A percentile compares a stretch with the other conserved stretches of the same genome.
Evolutionary conservation across 2,797 vertebrate genomes (phyloP).

Genomic region (Graptemys geographica): DNA sequence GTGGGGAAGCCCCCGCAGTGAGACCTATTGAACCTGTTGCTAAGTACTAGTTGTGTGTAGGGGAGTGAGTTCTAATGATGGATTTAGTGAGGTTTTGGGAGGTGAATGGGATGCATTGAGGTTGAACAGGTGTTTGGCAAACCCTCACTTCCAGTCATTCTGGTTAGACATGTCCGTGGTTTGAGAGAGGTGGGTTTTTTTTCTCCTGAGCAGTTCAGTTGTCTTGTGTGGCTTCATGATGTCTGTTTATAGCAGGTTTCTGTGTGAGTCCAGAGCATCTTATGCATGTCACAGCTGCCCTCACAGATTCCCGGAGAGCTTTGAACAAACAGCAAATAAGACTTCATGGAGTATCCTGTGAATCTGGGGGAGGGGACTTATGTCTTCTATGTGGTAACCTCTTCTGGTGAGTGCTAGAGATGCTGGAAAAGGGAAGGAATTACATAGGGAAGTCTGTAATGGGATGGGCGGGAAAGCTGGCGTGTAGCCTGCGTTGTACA

Average conservation of each 20-base stretch:
- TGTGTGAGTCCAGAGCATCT: neutral
- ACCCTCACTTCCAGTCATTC: neutral
- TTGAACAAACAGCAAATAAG: neutral
- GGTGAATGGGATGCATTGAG: neutral
- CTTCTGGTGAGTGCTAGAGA: neutral
- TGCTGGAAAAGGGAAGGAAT: neutral
- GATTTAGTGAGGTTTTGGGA: neutral
- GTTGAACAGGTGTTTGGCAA: neutral
- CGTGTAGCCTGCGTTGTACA: neutral
- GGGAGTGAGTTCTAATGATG: neutral
- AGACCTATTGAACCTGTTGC: neutral
- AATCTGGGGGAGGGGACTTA: neutral
- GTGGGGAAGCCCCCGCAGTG: neutral
- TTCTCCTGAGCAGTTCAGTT: neutral
- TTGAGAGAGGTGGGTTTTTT: neutral
- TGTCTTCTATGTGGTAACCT: neutral
- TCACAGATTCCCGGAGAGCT: neutral
- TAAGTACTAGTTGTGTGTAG: neutral
- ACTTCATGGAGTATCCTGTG: neutral
- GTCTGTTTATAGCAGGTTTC: conserved; percentile 1
- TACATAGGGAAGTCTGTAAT: neutral
- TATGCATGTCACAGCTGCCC: neutral
- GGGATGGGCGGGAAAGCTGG: neutral
- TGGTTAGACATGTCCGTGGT: neutral
- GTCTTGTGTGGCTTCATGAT: neutral